Percentiles rank a stretch among this genome's conserved stretches.
These are phyloP conservation scores for Chiroxiphia lanceolata DNA, from an alignment of 2,797 vertebrate species.

Conservation along the genomic window DNA sequence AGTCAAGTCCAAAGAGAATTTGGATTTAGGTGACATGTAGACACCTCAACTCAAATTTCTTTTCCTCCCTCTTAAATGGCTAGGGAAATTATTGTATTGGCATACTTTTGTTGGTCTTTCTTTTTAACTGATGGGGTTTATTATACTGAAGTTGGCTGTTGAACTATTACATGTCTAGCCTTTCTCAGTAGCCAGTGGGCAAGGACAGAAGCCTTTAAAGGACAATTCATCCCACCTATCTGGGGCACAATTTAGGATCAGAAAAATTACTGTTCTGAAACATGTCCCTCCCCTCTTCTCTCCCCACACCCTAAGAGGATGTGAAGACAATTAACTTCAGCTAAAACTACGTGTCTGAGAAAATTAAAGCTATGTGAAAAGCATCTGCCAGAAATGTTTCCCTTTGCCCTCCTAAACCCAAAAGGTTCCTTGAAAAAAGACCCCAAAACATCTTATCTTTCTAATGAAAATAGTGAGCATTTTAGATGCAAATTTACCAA, in stretches of 20 bases:
- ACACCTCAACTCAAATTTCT: neutral
- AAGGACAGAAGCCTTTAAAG: neutral
- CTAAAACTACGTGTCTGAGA: neutral
- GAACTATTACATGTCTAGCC: neutral
- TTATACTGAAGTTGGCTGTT: neutral
- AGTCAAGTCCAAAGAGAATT: neutral
- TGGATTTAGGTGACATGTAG: neutral
- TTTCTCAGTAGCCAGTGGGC: neutral
- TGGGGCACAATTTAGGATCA: neutral
- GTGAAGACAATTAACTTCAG: neutral
- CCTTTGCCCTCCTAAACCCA: neutral
- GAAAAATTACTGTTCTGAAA: neutral
- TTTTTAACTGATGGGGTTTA: neutral
- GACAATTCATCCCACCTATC: neutral
- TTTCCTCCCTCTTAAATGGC: neutral
- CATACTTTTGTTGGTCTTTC: neutral
- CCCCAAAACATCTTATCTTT: neutral
- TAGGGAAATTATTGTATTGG: neutral
- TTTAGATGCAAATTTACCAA: neutral
- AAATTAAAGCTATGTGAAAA: neutral
- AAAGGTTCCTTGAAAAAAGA: neutral
- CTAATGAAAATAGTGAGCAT: neutral
- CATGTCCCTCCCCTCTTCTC: neutral
- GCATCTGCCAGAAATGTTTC: neutral
- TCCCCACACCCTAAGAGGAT: fast-evolving